phyloP scores from a whole-genome alignment of 2,113 vertebrate genomes.

The Channa argus region DNA sequence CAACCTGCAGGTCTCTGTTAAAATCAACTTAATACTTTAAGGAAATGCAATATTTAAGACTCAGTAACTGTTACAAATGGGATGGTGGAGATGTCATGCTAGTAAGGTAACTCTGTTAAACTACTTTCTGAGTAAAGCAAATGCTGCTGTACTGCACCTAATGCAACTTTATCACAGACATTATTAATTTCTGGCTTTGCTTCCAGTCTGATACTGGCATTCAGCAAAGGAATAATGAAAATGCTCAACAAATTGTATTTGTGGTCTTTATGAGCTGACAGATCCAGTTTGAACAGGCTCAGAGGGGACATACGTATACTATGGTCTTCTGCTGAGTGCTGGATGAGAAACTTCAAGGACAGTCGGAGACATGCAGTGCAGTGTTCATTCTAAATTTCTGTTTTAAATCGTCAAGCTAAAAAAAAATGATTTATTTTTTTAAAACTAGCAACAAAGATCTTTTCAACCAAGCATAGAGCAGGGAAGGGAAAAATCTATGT shows the following conservation, averaged over 20 bases:
- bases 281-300: slow-evolving; percentile 4
- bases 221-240: slow-evolving; percentile 14
- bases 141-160: background rate
- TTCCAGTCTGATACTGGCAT: background rate
- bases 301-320: background rate
- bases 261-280: slow-evolving; percentile 22
- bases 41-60: background rate
- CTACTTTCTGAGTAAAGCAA: background rate
- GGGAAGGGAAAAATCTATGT: too few species aligned
- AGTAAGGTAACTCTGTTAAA: background rate
- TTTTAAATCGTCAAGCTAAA: slow-evolving; percentile 7
- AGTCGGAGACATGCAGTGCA: background rate
- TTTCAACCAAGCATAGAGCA: too few species aligned
- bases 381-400: background rate
- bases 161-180: background rate
- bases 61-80: background rate
- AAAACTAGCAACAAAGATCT: background rate
- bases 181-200: slow-evolving; percentile 6
- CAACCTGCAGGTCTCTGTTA: too few species aligned
- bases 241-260: background rate
- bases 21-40: background rate
- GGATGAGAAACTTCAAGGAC: slow-evolving; percentile 22
- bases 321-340: slow-evolving; percentile 17
- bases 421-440: slow-evolving; percentile 13
- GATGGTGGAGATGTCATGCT: background rate